Evolutionary conservation across 2,888 invertebrate genomes (phyloP), one percentile per base, ranked within the genome.

Genomic region (Macaria liturata): DNA sequence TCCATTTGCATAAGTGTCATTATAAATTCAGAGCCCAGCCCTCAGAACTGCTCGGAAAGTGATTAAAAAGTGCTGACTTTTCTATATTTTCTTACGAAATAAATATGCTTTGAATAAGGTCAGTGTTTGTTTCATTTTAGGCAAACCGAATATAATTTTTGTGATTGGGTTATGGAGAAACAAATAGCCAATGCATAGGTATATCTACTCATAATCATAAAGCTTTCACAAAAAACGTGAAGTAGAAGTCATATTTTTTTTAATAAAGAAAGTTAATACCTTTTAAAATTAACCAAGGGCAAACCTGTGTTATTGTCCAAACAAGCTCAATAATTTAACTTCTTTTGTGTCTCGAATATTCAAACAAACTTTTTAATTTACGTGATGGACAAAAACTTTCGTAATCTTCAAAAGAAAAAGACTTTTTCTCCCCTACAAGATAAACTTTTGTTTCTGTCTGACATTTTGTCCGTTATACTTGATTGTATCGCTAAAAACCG

Each of bases 1-100:
- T 65, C 66, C 66, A 84, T 84, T 84, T 84, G 67, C 69, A 85
- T 85, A 75, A 85, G 84, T 75, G 77, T 80, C 84, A 80, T 86
- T 82, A 81, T 80, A 79, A 78, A 78, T 80, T 81, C 81, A 70
- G 71, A 59, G 68, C 70, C 62, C 64, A 69, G 63, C 62, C 53
- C 69, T 68, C 69, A 4, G 34, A 37, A 37, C 34, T 37, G 34
- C 34, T 37, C 7, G 5, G 57, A 78, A 79, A 77, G 66, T 72
- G 81, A 80, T 84, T 76, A 80, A 71, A 61, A 78, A 79, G 75
- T 75, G 84, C 82, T 83, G 83, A 78, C 68, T 50, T n/a, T 42
- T n/a, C 42, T 42, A 9, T 42, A 42, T 42, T n/a, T 42, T 42
- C 9, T 42, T 42, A 4, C 5, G 6, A 42, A 30, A 4, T 20